Percentiles rank a stretch among this genome's conserved stretches.
These are phyloP conservation scores for Nixonia krombeini DNA, from an alignment of 1,140 invertebrate genomes.

Conservation along the genomic window DNA sequence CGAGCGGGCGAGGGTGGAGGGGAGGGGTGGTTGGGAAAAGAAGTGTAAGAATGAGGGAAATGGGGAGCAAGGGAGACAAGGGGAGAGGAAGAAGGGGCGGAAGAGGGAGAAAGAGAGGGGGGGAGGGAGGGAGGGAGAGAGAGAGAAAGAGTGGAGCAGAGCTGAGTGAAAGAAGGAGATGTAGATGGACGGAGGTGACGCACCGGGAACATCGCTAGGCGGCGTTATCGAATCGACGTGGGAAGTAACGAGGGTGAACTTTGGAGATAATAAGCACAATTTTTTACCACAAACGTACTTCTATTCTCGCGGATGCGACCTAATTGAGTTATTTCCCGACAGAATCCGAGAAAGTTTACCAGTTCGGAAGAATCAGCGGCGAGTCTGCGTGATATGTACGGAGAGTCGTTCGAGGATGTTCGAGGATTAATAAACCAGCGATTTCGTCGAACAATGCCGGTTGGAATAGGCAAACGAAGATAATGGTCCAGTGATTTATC, in stretches of 20 bases:
- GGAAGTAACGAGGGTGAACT: constrained; percentile 37
- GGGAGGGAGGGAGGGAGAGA: constrained; percentile 36
- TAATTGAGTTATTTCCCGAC: no score
- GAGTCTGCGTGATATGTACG: no score
- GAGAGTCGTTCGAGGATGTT: constrained; percentile 25
- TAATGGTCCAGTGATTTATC: constrained; percentile 43
- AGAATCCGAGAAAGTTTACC: no score
- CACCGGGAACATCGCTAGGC: constrained; percentile 22
- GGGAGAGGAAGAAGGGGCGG: constrained; percentile 33
- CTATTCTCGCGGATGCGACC: no score
- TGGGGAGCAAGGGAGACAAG: constrained; percentile 64
- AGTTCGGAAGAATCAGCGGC: no score
- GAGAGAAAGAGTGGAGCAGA: constrained; percentile 28
- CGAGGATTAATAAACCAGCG: constrained; percentile 32
- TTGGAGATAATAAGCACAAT: constrained; percentile 38
- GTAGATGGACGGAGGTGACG: constrained; percentile 7
- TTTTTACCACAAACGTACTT: no score
- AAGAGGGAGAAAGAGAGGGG: constrained; percentile 36
- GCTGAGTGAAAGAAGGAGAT: constrained; percentile 37
- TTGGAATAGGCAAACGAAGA: constrained; percentile 21
- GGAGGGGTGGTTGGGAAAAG: constrained; percentile 49
- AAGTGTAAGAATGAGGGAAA: constrained; percentile 67
- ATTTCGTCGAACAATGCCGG: constrained; percentile 29
- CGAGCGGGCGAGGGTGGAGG: constrained; percentile 14
- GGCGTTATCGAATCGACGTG: constrained; percentile 46